Evolutionary conservation across 2,113 vertebrate genomes (phyloP), one percentile per base, ranked within the genome.

Genomic region (Gymnocephalus cernua): DNA sequence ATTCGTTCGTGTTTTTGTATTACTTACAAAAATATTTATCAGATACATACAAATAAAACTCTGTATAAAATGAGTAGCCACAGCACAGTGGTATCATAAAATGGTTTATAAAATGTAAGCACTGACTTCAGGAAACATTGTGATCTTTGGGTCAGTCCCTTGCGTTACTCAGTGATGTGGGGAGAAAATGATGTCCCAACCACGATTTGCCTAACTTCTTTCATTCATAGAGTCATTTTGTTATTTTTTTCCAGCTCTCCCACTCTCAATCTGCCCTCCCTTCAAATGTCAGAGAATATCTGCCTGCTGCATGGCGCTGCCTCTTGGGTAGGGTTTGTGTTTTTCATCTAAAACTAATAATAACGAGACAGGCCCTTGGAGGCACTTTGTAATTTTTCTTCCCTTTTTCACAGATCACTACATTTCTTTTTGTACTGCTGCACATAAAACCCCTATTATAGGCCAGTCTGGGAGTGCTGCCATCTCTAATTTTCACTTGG

Each of bases 271-370:
- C 74, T 35, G 47, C 74, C 83, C 51, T 67, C 83, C 56, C 79
- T 90, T 89, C 82, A 91, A 91, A 94, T 92, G 90, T 88, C 91
- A 92, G 58, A 74, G 62, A 85, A 67, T 3, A 75, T 53, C 76
- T 84, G 82, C 80, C 71, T 80, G 84, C 86, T 19, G 87, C 81
- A 83, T 27, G 68, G 15, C 16, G 7, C 75, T 85, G 88, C 88
- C 84, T 89, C 87, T 81, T 64, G 83, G 92, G 87, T 83, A 84
- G 87, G 71, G 64, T 82, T 91, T 89, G 88, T 91, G 88, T 92
- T 94, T 94, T 90, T 90, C 80, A 92, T 94, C 90, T 92, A 90
- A 93, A 93, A 87, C 85, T 91, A 92, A 93, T 93, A 91, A 94
- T 91, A 93, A 91, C 83, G 82, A 92, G 88, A 89, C 90, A 88